Evolutionary conservation across 1,140 invertebrate species (phyloP).

Genomic region (Drosophila asahinai): DNA sequence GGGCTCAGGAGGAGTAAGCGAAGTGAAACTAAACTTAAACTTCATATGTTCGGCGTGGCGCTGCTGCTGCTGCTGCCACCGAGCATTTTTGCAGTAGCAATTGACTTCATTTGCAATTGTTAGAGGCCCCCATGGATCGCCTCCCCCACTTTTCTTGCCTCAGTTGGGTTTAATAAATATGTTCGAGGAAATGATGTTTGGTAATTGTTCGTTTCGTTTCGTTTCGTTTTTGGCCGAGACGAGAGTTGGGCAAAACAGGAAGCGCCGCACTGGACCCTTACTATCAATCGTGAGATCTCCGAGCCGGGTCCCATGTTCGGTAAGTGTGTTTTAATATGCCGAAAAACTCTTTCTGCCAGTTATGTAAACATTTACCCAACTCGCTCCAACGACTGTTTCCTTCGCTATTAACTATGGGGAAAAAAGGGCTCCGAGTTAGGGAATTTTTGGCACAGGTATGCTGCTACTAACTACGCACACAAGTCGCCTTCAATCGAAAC

Average conservation of each 20-base stretch:
- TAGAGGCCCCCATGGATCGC: conserved; percentile 22
- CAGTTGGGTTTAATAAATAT: conserved; percentile 84
- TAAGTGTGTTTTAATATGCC: conserved; percentile 56
- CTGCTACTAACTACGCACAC: not conserved
- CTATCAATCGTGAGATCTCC: conserved; percentile 73
- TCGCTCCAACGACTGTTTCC: conserved; percentile 21
- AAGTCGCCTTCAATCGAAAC: not conserved
- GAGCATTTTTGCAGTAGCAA: conserved; percentile 76
- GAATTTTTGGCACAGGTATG: conserved; percentile 9
- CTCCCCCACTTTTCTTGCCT: conserved; percentile 54
- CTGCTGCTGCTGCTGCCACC: conserved; percentile 28
- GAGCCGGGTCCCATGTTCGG: conserved; percentile 33
- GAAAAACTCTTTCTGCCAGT: conserved; percentile 36
- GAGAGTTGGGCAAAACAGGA: conserved; percentile 62
- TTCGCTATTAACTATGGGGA: conserved; percentile 36
- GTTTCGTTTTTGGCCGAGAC: conserved; percentile 28
- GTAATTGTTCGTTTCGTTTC: conserved; percentile 76
- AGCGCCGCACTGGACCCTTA: conserved; percentile 66
- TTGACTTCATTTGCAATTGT: conserved; percentile 80
- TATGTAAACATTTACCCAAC: conserved; percentile 54
- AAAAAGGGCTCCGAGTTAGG: not conserved
- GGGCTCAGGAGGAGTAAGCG: conserved; percentile 17
- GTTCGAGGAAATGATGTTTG: conserved; percentile 84
- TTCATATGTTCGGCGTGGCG: conserved; percentile 43
- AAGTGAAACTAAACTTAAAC: conserved; percentile 61